Evolutionary conservation across 1,140 invertebrate genomes (phyloP).

Genomic region (Tetranychus urticae): DNA sequence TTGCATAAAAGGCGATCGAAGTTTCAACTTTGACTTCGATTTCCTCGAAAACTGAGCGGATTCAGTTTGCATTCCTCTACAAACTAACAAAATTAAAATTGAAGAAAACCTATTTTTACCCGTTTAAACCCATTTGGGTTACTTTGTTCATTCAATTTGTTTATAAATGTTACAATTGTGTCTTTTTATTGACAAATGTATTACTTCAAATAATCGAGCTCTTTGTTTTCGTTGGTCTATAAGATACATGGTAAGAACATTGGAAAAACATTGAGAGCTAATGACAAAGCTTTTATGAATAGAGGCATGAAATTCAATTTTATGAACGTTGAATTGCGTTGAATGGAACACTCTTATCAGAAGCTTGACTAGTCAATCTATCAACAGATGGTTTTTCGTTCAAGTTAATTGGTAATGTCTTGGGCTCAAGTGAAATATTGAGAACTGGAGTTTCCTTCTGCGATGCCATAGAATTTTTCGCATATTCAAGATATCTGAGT

Average conservation of each 20-base stretch:
- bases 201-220: conserved; percentile 17
- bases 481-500: conserved; percentile 33
- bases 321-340: conserved; percentile 25
- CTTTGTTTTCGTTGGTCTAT: conserved; percentile 46
- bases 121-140: no score
- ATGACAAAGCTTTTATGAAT: conserved; percentile 78
- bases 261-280: conserved; percentile 53
- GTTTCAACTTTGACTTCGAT: no score
- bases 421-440: background rate
- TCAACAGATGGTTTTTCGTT: no score
- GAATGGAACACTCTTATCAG: background rate
- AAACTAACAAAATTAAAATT: no score
- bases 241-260: conserved; percentile 44
- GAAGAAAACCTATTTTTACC: no score
- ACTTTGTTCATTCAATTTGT: no score
- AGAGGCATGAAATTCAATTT: conserved; percentile 88
- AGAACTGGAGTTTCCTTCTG: background rate
- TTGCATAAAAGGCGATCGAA: no score
- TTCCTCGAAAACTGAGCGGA: no score
- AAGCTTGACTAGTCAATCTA: no score
- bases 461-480: background rate
- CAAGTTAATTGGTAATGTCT: background rate
- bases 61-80: no score
- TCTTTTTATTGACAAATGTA: no score
- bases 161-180: no score